A percentile compares a stretch with the other conserved stretches of the same genome.
Conservation (phyloP, 2,113 vertebrate genomes). For the Ammodytes marinus region DNA sequence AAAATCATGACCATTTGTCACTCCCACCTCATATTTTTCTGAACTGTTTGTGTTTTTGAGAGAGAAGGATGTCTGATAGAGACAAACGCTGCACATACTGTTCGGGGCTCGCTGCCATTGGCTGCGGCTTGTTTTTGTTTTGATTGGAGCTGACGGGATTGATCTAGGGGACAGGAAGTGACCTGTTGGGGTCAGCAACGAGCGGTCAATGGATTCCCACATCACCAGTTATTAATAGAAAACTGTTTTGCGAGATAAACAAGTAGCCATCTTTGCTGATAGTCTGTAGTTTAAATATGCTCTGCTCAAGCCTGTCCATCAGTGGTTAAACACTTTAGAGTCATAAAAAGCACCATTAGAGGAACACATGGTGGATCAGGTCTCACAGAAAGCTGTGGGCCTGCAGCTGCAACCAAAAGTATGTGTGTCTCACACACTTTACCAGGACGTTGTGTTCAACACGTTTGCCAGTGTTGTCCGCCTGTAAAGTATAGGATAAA, state of each 20-base stretch:
- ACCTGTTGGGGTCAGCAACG: conserved; percentile 58
- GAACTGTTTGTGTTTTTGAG: conserved; percentile 36
- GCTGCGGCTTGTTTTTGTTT: conserved; percentile 66
- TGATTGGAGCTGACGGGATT: conserved; percentile 49
- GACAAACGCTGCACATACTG: conserved; percentile 19
- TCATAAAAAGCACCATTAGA: background rate
- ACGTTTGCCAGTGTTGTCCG: background rate
- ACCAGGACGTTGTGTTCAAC: background rate
- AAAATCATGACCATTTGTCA: conserved; percentile 4
- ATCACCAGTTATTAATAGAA: conserved; percentile 63
- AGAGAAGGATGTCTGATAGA: conserved; percentile 27
- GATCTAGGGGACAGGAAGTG: conserved; percentile 72
- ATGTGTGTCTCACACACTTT: background rate
- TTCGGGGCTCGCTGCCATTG: conserved; percentile 1
- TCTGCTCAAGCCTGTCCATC: background rate
- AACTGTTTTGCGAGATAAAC: background rate
- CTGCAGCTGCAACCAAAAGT: background rate
- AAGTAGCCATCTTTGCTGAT: background rate
- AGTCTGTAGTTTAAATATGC: background rate
- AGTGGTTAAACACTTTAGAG: conserved; percentile 19
- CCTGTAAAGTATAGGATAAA: background rate
- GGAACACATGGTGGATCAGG: background rate
- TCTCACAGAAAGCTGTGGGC: background rate
- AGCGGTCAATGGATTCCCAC: conserved; percentile 77
- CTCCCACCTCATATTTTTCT: conserved; percentile 3